Conservation (phyloP, 2,888 invertebrate species). For the Marasmarcha lunaedactyla region DNA sequence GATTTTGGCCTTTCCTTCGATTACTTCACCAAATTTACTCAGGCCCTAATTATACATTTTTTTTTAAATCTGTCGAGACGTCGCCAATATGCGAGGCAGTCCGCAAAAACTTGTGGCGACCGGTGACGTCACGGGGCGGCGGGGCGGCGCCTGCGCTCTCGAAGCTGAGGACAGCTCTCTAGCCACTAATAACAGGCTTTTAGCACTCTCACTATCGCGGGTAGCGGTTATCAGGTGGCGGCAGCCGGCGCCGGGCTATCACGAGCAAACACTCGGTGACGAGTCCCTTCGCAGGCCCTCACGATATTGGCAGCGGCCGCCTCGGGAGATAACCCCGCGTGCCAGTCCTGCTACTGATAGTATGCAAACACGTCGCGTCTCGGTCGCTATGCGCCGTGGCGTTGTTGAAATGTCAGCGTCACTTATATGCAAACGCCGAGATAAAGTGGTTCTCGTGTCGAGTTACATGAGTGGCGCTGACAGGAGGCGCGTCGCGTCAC, state of each 20-base stretch:
- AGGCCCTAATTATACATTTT: constrained; percentile 54
- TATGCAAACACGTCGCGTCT: too few relatives aligned
- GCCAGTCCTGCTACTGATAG: constrained; percentile 3
- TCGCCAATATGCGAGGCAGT: constrained; percentile 57
- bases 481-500: constrained; percentile 22
- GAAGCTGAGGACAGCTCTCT: constrained; percentile 37
- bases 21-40: constrained; percentile 47
- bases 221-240: constrained; percentile 41
- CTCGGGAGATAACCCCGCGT: constrained; percentile 44
- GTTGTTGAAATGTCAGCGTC: constrained; percentile 19
- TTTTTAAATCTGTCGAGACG: constrained; percentile 59
- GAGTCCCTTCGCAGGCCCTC: constrained; percentile 50
- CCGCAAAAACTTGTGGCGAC: constrained; percentile 52
- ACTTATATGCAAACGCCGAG: constrained; percentile 21
- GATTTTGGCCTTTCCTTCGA: constrained; percentile 35
- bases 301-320: constrained; percentile 52
- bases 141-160: constrained; percentile 51
- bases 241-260: constrained; percentile 65
- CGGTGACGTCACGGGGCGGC: constrained; percentile 64
- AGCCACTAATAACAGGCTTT: constrained; percentile 51
- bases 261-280: constrained; percentile 54
- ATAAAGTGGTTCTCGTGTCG: constrained; percentile 23
- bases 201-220: constrained; percentile 48
- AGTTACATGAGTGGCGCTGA: constrained; percentile 26
- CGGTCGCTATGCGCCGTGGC: background rate